Evolutionary conservation across 2,888 invertebrate genomes (phyloP), one percentile per base, ranked within the genome.

Genomic region (Chesias legatella): DNA sequence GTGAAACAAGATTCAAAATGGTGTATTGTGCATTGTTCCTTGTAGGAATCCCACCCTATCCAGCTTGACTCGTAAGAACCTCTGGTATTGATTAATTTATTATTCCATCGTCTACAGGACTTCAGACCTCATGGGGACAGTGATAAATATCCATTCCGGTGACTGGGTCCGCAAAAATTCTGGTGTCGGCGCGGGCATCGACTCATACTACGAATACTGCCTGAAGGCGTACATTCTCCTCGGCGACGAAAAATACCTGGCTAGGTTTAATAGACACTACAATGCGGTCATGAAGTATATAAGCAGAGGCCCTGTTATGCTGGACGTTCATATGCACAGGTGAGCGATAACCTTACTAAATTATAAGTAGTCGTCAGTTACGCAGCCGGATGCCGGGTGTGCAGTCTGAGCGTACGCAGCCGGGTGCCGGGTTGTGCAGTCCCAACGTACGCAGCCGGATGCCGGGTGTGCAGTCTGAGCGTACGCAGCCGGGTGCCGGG

Each of bases 141-240:
- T 98, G 4, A 91, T 99, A 34, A 98, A 99, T 84, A 94, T 99
- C n/a, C 96, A 99, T 76, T 97, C 95, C 1, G 99, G 99, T 0
- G 98, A 98, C 79, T 99, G 99, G 99, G 94, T 98, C 3, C 90
- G 99, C 29, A 91, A 98, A 64, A 98, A 99, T 77, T 96, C 98
- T 1, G 98, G 99, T 1, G 97, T 99, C 5, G 99, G 99, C n/a
- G 99, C 99, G 7, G 99, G 99, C 13, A 98, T 99, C 58, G 99
- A 99, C 82, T 98, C 98, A 0, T 99, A 99, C 79, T 99, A 99
- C 71, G 99, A 99, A 79, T 99, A 99, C 79, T 95, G 98, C 52
- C 90, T 99, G 20, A 99, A 99, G 79, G 98, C 98, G 0, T 99
- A 99, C 79, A 96, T 99, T 53, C 89, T 99, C 37, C 90, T 99